Evolutionary conservation across 2,113 vertebrate genomes (phyloP), one percentile per base, ranked within the genome.

Genomic region (Hassar affinis): DNA sequence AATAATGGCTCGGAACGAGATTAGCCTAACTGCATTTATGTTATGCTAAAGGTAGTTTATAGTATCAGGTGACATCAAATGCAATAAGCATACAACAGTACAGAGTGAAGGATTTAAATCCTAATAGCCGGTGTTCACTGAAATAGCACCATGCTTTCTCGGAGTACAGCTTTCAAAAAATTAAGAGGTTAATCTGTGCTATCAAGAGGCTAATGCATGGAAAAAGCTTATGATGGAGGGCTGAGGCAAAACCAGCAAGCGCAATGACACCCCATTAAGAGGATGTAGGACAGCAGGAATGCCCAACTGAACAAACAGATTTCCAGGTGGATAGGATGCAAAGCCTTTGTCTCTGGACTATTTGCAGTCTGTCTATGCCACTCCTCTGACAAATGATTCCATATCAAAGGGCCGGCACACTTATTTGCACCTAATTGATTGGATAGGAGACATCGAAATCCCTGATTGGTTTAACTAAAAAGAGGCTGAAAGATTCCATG

Each of bases 371-470:
- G 90, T 90, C 90, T 91, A 91, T 91, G 92, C 91, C 75, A 68
- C 87, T 92, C 90, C 93, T 92, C 93, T 94, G 93, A 93, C 92
- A 93, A 94, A 94, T 93, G 88, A 94, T 94, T 93, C 92, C 89
- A 90, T 93, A 93, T 92, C 92, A 93, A 93, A 93, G 92, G 90
- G 88, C 91, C 87, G n/a, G 83, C 82, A 87, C 90, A 87, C 91
- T 93, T 92, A 94, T 94, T 94, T 93, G 89, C 87, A 84, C 90
- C 91, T 94, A 93, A 94, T 93, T 94, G 93, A 94, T 94, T 94
- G 92, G 91, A 93, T 91, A 88, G 87, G 91, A 93, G 92, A 90
- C 91, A 79, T 68, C 90, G 85, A 93, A 94, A 92, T 94, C 93
- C 93, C 91, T 94, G 92, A 94, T 93, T 94, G 91, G 91, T 94